Base-by-base conservation (phyloP, 2,113 vertebrate genomes). In the Lanius ludovicianus region DNA sequence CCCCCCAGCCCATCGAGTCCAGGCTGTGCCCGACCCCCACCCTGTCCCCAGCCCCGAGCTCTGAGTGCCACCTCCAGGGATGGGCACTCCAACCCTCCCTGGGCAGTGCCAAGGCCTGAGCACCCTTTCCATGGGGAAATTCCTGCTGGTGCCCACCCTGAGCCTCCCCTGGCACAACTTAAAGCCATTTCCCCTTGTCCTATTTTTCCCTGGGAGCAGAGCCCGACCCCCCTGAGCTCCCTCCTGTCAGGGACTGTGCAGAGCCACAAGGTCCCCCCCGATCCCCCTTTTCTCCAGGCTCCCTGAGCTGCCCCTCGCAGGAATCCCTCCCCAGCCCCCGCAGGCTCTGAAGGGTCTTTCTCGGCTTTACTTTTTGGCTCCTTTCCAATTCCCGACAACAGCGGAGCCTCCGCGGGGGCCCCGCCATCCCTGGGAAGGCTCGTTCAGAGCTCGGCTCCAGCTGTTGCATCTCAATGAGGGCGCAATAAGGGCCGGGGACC, bases 361-460 rank as follows among this genome's bases (percentile, higher is more conserved):
- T 39, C 3, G 20, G 14, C 23, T 76, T 62, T 1, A 2, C 8
- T 17, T 41, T 2, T 5, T 19, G 56, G 56, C 28, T 57, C 15
- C 13, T 50, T 49, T 6, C 22, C 33, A 24, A 23, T 12, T 25
- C 10, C n/a, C 3, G 5, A 22, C 41, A 9, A 2, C 6, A 6
- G 1, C 13, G 2, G 63, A 5, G 35, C 5, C 64, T 41, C 64
- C 14, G 11, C 42, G 0, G 52, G 55, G 65, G 35, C 62, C 39
- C 31, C 20, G 69, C 4, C 14, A 6, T 19, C 22, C 71, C 41
- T 7, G 71, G 31, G 27, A 31, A 0, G 14, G 33, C 42, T 80
- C 5, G 1, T 3, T 7, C 25, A 15, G 39, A 3, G 3, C 42
- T 22, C 1, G 0, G 9, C 15, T 62, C 24, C 67, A 14, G 47